phyloP scores from a whole-genome alignment of 1,140 invertebrate species.

The Caenorhabditis inopinata region DNA sequence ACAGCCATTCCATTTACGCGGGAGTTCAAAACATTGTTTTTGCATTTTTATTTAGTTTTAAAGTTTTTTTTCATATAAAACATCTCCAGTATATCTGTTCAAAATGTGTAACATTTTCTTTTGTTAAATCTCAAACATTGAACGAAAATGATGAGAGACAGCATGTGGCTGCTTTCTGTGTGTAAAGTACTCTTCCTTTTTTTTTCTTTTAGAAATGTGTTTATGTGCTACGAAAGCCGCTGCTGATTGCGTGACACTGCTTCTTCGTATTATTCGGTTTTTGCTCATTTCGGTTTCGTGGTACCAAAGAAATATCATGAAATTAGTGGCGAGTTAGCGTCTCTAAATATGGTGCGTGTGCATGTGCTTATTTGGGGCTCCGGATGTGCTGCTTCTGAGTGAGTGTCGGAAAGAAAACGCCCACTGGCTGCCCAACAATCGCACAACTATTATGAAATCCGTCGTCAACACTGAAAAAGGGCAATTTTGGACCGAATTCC shows the following conservation, averaged over 20 bases:
- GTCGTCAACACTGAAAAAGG: background rate
- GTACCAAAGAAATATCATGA: too few species aligned
- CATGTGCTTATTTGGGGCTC: background rate
- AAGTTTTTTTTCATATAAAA: background rate
- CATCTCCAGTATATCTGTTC: background rate
- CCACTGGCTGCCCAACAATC: background rate
- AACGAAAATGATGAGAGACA: background rate
- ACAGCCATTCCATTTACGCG: background rate
- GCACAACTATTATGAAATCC: slow-evolving; percentile 20
- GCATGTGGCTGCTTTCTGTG: background rate
- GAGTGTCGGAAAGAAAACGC: background rate
- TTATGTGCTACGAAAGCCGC: background rate
- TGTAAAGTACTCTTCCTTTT: slow-evolving; percentile 8
- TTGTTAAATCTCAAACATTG: background rate
- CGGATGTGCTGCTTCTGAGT: background rate
- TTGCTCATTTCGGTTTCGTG: too few species aligned
- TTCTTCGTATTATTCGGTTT: background rate
- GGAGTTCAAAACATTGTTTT: background rate
- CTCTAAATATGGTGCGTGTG: too few species aligned
- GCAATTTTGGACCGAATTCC: background rate
- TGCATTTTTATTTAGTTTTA: background rate
- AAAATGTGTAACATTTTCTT: background rate
- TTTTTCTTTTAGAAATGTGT: background rate
- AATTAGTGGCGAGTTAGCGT: too few species aligned
- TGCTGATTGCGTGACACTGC: slow-evolving; percentile 22